phyloP scores from a whole-genome alignment of 2,888 invertebrate species.

The Orchesella flavescens region DNA sequence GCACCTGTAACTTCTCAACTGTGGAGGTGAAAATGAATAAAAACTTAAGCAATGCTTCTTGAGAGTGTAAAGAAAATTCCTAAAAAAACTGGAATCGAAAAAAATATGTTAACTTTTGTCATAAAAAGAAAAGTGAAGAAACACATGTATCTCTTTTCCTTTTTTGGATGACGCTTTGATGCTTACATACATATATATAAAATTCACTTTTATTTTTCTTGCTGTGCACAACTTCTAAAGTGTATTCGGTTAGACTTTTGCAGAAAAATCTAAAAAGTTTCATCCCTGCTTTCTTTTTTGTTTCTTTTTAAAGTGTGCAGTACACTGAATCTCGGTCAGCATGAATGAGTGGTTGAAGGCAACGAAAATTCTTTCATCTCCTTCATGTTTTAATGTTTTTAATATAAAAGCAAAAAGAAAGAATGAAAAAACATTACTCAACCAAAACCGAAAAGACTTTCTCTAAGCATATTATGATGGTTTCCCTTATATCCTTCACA shows the following conservation, averaged over 20 bases:
- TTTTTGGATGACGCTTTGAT: background rate
- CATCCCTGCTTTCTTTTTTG: background rate
- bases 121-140: no score
- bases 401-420: slow-evolving; percentile 2
- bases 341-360: slow-evolving; percentile 8
- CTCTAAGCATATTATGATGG: background rate
- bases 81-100: no score
- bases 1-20: no score
- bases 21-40: no score
- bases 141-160: background rate
- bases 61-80: no score
- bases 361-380: slow-evolving; percentile 19
- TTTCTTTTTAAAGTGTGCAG: background rate
- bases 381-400: background rate
- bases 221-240: no score
- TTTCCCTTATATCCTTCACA: background rate
- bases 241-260: no score
- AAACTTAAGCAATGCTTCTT: no score
- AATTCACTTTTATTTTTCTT: no score
- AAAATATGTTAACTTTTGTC: no score
- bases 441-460: background rate
- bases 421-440: background rate
- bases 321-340: slow-evolving; percentile 29
- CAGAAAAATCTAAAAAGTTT: no score
- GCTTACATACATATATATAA: no score